Percentiles rank a stretch among this genome's conserved stretches.
These are phyloP conservation scores for Pogoniulus pusillus DNA, from an alignment of 2,797 vertebrate genomes.

Conservation along the genomic window DNA sequence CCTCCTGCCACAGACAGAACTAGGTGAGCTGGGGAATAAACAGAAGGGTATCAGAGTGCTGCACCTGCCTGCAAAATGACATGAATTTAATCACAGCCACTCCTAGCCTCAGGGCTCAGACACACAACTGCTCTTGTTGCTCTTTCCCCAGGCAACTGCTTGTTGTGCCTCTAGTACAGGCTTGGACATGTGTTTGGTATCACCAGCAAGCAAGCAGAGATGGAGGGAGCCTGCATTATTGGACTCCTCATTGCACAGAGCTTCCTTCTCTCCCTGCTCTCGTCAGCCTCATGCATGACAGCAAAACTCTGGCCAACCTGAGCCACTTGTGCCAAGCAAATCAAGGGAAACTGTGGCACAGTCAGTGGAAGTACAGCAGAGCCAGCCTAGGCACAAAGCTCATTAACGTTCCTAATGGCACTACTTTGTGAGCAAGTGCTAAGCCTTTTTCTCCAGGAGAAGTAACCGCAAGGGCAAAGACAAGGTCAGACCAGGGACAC, in stretches of 20 bases:
- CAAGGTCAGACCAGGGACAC: neutral
- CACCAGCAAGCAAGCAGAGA: neutral
- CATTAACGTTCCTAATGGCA: neutral
- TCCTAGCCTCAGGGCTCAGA: neutral
- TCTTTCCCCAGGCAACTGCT: constrained; percentile 18
- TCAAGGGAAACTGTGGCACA: neutral
- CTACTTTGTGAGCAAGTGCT: neutral
- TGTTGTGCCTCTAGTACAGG: neutral
- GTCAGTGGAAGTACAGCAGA: neutral
- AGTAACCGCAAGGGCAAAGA: neutral
- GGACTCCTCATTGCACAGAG: constrained; percentile 7
- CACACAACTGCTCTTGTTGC: neutral
- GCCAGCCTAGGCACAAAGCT: neutral
- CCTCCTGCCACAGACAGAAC: neutral
- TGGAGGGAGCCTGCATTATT: neutral
- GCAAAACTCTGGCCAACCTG: neutral
- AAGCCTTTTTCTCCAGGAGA: neutral
- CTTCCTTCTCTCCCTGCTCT: neutral
- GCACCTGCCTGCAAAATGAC: constrained; percentile 46
- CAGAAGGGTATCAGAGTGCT: neutral
- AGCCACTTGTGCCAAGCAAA: neutral
- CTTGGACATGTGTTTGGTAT: neutral
- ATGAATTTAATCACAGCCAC: constrained; percentile 43
- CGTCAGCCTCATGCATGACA: neutral
- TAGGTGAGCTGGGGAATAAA: constrained; percentile 4